Percentiles rank a stretch among this genome's conserved stretches.
These are phyloP conservation scores for Hyposoter dolosus DNA, from an alignment of 2,888 invertebrate species.

Conservation along the genomic window DNA sequence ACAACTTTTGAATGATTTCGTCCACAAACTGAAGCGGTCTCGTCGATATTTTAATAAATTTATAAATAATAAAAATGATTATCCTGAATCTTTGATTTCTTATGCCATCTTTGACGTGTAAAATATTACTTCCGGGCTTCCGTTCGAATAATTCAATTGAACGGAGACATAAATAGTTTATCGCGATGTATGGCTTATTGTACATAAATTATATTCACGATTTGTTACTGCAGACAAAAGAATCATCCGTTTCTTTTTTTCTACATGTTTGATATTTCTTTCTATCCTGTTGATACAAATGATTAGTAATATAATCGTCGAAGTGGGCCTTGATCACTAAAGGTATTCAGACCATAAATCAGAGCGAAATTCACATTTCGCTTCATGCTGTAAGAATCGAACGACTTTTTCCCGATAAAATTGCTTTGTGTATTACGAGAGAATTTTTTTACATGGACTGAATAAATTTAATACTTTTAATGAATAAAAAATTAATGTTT, in stretches of 20 bases:
- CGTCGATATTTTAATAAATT: not conserved
- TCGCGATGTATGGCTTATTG: constrained; percentile 29
- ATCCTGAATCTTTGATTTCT: not conserved
- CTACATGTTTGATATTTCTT: constrained; percentile 15
- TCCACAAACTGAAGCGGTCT: not conserved
- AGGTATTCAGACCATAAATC: constrained; percentile 16
- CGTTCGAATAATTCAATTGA: not conserved
- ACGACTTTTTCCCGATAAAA: constrained; percentile 32
- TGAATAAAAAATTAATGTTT: not conserved
- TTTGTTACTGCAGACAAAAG: constrained; percentile 27
- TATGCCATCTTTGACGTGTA: constrained; percentile 14
- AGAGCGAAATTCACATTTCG: not conserved
- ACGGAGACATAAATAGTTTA: constrained; percentile 9
- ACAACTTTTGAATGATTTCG: not conserved
- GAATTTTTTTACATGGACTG: constrained; percentile 66
- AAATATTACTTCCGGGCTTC: constrained; percentile 22
- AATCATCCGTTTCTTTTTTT: constrained; percentile 27
- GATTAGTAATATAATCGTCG: not conserved
- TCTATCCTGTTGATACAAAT: not conserved
- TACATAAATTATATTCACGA: constrained; percentile 44
- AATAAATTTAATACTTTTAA: constrained; percentile 59
- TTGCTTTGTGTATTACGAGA: constrained; percentile 61
- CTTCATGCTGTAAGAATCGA: constrained; percentile 9
- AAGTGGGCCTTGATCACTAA: not conserved
- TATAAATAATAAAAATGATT: not conserved